Base-by-base conservation (phyloP, 2,797 vertebrate species). In the Sorex maritimensis region DNA sequence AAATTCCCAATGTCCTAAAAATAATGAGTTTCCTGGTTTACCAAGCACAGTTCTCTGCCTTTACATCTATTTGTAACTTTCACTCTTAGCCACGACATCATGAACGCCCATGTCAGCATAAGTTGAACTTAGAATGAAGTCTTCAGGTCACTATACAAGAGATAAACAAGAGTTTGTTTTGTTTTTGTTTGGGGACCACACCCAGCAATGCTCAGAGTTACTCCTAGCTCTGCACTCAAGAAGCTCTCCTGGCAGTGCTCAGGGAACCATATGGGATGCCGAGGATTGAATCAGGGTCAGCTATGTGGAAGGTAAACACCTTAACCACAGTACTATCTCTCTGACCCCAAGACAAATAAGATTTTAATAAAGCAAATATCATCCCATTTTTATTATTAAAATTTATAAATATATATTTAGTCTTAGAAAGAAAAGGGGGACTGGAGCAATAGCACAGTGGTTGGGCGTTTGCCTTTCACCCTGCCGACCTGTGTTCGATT, bases 331-430 rank as follows among this genome's bases (percentile, higher is more conserved):
- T 11, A 52, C 49, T 52, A 52, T 11, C 6, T 52, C 49, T 14
- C 49, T 52, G 49, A 9, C 49, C 63, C 63, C 46, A 71, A 79
- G 63, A 26, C 7, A 91, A 87, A 52, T 14, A 78, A 72, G 79
- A 77, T 44, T 65, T 81, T 14, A 72, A 87, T 46, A 72, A 30
- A 52, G 19, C 49, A 30, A 69, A 61, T 80, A 86, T 69, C 55
- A 77, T 83, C 44, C 34, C 55, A 69, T 30, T 58, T 69, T n/a
- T 82, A 26, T 65, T 65, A 38, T 81, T 55, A 88, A 81, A 72
- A 34, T 67, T 61, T 75, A 26, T 79, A 52, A n/a, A 26, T 41
- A 7, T 28, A 49, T 72, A 34, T 86, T 75, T 61, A 81, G 80
- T 46, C n/a, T 34, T 34, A 34, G 34, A 34, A 34, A 34, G 34